A percentile compares a stretch with the other conserved stretches of the same genome.
phyloP scores from a whole-genome alignment of 2,888 invertebrate species.

The Notocelia uddmanniana region DNA sequence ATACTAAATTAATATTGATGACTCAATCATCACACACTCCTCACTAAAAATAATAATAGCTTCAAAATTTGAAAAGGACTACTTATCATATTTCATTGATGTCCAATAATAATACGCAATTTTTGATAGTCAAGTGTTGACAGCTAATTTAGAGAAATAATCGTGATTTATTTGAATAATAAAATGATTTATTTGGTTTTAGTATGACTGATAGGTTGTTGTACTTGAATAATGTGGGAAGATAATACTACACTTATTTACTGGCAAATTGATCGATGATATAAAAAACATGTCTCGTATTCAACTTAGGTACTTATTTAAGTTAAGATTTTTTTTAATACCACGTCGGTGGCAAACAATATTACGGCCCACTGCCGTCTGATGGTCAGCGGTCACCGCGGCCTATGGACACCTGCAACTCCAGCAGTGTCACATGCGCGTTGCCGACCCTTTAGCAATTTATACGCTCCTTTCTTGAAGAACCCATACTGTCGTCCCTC shows the following conservation, averaged over 20 bases:
- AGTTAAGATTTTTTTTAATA: too few relatives aligned
- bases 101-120: conserved; percentile 58
- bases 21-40: conserved; percentile 61
- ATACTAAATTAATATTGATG: conserved; percentile 74
- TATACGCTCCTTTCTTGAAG: too few relatives aligned
- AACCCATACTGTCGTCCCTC: too few relatives aligned
- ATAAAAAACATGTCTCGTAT: not conserved
- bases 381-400: too few relatives aligned
- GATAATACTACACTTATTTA: not conserved
- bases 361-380: too few relatives aligned
- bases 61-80: conserved; percentile 59
- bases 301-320: not conserved
- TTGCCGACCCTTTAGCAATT: too few relatives aligned
- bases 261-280: not conserved
- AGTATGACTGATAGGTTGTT: conserved; percentile 2
- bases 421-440: too few relatives aligned
- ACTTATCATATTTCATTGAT: conserved; percentile 62
- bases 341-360: too few relatives aligned
- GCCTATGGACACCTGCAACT: too few relatives aligned
- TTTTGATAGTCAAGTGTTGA: conserved; percentile 72
- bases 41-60: conserved; percentile 63
- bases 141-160: conserved; percentile 67
- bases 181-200: conserved; percentile 51
- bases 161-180: conserved; percentile 66
- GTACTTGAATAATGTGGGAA: conserved; percentile 14